Evolutionary conservation across 2,888 invertebrate species (phyloP).

Genomic region (Orthosia gothica): DNA sequence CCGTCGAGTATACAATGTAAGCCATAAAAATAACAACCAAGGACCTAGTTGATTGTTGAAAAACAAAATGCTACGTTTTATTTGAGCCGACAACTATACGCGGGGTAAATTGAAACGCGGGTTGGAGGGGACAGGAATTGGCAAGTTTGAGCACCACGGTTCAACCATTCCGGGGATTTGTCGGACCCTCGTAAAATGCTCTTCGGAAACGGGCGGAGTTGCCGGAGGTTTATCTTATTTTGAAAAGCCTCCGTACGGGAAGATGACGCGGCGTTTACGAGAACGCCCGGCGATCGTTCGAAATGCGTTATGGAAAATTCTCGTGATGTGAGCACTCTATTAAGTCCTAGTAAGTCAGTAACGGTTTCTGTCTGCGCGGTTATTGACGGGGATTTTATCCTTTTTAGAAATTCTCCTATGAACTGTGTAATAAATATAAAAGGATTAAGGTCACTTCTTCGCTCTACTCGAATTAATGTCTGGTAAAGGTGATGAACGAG

Average conservation of each 20-base stretch:
- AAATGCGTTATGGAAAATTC: slow-evolving; percentile 74
- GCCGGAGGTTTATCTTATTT: slow-evolving; percentile 82
- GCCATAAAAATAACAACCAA: slow-evolving; percentile 79
- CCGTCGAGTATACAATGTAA: slow-evolving; percentile 68
- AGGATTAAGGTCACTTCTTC: neutral
- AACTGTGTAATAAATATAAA: neutral
- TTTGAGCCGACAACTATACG: slow-evolving; percentile 76
- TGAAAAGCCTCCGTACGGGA: slow-evolving; percentile 74
- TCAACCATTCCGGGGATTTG: slow-evolving; percentile 80
- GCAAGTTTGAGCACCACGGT: slow-evolving; percentile 78
- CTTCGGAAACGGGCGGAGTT: slow-evolving; percentile 75
- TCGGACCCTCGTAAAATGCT: slow-evolving; percentile 85
- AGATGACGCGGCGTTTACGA: slow-evolving; percentile 77
- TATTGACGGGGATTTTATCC: slow-evolving; percentile 60
- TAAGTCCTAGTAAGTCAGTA: slow-evolving; percentile 68
- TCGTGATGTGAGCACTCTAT: slow-evolving; percentile 71
- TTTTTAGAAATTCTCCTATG: slow-evolving; percentile 10
- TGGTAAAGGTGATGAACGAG: neutral
- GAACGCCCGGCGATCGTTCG: slow-evolving; percentile 57
- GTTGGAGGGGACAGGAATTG: slow-evolving; percentile 79
- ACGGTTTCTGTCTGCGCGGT: slow-evolving; percentile 63
- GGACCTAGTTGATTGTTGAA: slow-evolving; percentile 73
- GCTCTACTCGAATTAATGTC: neutral
- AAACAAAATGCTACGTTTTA: slow-evolving; percentile 82
- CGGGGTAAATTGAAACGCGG: slow-evolving; percentile 86